Evolutionary conservation across 2,888 invertebrate genomes (phyloP).

Genomic region (Caenorhabditis wallacei): DNA sequence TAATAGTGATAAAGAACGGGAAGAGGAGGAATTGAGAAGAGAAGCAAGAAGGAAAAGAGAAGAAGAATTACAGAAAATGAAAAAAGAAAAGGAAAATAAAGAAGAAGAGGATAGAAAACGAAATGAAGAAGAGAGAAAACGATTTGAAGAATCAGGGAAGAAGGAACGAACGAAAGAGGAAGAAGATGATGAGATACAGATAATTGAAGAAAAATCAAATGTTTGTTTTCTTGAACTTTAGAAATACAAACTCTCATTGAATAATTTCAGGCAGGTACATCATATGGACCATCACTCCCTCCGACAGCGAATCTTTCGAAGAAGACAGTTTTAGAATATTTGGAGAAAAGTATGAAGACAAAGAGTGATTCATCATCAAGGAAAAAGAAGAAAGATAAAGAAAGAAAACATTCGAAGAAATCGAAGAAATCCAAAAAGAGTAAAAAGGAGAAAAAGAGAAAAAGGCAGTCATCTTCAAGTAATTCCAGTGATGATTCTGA

Average conservation of each 20-base stretch:
- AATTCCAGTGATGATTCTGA: conserved; percentile 32
- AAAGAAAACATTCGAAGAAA: conserved; percentile 46
- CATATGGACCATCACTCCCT: conserved; percentile 26
- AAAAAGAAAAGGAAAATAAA: conserved; percentile 38
- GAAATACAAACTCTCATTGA: background rate
- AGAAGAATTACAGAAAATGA: conserved; percentile 33
- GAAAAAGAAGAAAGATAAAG: conserved; percentile 55
- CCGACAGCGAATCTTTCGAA: conserved; percentile 35
- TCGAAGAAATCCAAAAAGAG: conserved; percentile 45
- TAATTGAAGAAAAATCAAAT: conserved; percentile 26
- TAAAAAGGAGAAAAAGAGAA: conserved; percentile 35
- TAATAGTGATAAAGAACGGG: conserved; percentile 59
- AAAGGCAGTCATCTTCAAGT: conserved; percentile 6
- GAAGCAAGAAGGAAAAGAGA: background rate
- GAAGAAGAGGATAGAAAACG: conserved; percentile 10
- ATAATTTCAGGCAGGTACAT: background rate
- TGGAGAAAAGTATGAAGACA: conserved; percentile 68
- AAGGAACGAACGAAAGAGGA: conserved; percentile 12
- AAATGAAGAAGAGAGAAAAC: conserved; percentile 11
- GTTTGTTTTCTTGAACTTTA: background rate
- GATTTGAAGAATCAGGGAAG: conserved; percentile 21
- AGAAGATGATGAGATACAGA: conserved; percentile 59
- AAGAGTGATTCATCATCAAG: conserved; percentile 49
- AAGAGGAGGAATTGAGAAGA: conserved; percentile 15
- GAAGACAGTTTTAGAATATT: conserved; percentile 63